Evolutionary conservation across 2,888 invertebrate species (phyloP), one percentile per base, ranked within the genome.

Genomic region (Drosophila leonis): DNA sequence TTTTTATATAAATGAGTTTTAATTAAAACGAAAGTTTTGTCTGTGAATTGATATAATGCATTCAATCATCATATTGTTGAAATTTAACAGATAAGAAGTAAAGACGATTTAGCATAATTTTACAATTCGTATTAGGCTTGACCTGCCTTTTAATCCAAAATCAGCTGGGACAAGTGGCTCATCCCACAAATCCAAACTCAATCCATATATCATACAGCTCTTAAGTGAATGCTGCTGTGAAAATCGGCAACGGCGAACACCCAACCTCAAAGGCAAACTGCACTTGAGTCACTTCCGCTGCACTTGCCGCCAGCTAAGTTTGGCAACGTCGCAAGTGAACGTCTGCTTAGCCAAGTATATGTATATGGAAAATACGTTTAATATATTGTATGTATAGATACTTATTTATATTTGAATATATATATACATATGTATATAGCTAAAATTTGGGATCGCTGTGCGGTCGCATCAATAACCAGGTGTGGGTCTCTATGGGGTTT

Each of bases 401-500:
- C 24, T 24, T 4, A 24, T 24, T 24, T 41, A 13, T 39, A 46
- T 35, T 33, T 15, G 41, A 20, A 51, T 35, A 33, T 29, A 15
- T 15, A 27, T 37, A 27, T 31, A 13, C 65, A 6, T 41, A n/a
- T 55, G 27, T 48, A 39, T 48, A 31, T 48, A n/a, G 39, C 13
- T 24, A 42, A 37, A n/a, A 41, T 41, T 41, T 8, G 10, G 55
- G 73, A 51, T 46, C 69, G 52, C 65, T 67, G 67, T 83, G 83
- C 77, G 83, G 86, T 86, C 83, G 78, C 87, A 86, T 84, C 84
- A 78, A 84, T 84, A 82, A 66, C 84, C 84, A 80, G 76, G 69
- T 39, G 71, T 72, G 44, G 56, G 66, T 63, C 65, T 62, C 56
- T 68, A 20, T 56, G 72, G 59, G 63, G 69, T 82, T 85, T 80